Evolutionary conservation across 2,797 vertebrate genomes (phyloP), one percentile per base, ranked within the genome.

Genomic region (Rhynchotus rufescens): DNA sequence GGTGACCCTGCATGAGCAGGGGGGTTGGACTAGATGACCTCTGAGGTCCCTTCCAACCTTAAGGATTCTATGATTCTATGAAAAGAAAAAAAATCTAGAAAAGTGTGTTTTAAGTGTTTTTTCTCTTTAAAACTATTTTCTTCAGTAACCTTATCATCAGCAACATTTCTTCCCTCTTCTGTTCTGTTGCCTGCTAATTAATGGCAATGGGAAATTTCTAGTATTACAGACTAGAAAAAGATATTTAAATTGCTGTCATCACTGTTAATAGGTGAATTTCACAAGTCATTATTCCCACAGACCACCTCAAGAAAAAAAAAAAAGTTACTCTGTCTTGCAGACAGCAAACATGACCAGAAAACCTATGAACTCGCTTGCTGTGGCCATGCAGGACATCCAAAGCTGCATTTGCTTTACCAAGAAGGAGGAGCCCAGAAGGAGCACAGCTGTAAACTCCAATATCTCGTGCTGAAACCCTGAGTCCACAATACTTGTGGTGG

Each of bases 401-500:
- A 57, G 67, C 4, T 38, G 19, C 30, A 22, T 32, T 12, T 21
- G 32, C n/a, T n/a, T 38, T 49, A 26, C 34, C 45, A 38, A 34
- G 36, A 17, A 73, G 17, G n/a, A 49, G 47, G 47, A 44, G 42
- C 25, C 28, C 49, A 54, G 60, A 25, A 65, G 22, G 14, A 69
- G 22, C 1, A 25, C 22, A 73, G 32, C 10, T 80, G 19, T n/a
- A 40, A 16, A 20, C 40, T 51, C 19, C 13, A 38, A 67, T 23
- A 67, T 26, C 11, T 56, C 16, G n/a, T 56, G 54, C 7, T 60
- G 65, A 47, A 77, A 30, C 66, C 13, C 8, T 49, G 38, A 80
- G 4, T 22, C 36, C n/a, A 15, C 0, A 0, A 14, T n/a, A 25
- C 32, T 54, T 61, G 4, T 22, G 5, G 56, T 1, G 0, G 16